phyloP scores from a whole-genome alignment of 1,140 invertebrate genomes.

The Lysiphlebus fabarum region DNA sequence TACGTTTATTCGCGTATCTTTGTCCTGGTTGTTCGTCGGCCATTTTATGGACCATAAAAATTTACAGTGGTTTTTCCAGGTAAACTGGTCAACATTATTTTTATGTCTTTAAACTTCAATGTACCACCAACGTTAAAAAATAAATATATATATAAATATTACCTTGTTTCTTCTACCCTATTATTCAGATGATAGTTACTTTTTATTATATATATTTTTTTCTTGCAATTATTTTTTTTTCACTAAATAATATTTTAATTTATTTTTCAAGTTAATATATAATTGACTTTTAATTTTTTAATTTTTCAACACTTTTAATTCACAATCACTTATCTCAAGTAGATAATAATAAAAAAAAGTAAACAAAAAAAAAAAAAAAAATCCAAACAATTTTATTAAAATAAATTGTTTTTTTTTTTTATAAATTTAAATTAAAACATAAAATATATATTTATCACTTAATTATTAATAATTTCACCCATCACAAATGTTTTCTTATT shows the following conservation, averaged over 20 bases:
- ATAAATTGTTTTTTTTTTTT: too few species aligned
- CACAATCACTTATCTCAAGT: slow-evolving; percentile 1
- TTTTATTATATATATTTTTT: slow-evolving; percentile 5
- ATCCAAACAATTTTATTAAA: too few species aligned
- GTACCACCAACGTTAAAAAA: slow-evolving; percentile 13
- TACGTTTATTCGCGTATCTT: slow-evolving; percentile 22
- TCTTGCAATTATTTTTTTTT: background rate
- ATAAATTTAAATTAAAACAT: too few species aligned
- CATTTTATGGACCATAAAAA: slow-evolving; percentile 32
- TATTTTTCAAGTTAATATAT: background rate
- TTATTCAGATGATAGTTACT: slow-evolving; percentile 29
- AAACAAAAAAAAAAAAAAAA: too few species aligned
- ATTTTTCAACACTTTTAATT: background rate
- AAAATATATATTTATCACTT: too few species aligned
- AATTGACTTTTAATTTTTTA: background rate
- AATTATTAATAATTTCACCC: too few species aligned
- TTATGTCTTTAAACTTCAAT: background rate
- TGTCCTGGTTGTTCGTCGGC: slow-evolving; percentile 25
- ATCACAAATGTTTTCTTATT: too few species aligned
- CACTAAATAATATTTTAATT: background rate
- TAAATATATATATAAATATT: slow-evolving; percentile 27
- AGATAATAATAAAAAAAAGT: too few species aligned
- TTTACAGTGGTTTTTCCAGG: slow-evolving; percentile 26
- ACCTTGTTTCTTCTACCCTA: slow-evolving; percentile 28
- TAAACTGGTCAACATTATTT: slow-evolving; percentile 19